Conservation (phyloP, 2,797 vertebrate genomes). For the Spea hammondii region DNA sequence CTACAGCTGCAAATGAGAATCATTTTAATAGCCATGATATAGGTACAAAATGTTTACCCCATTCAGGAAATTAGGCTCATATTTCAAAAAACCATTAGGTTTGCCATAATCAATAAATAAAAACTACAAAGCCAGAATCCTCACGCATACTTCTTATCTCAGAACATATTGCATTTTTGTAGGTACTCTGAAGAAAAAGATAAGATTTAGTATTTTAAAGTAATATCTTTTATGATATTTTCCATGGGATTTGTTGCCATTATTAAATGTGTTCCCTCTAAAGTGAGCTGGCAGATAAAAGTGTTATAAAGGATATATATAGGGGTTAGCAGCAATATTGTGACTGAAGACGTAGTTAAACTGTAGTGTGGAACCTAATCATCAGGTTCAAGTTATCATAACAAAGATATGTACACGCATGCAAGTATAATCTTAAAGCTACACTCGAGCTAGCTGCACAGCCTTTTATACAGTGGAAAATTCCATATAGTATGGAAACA, state of each 20-base stretch:
- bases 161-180: constrained; percentile 35
- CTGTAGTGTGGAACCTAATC: constrained; percentile 10
- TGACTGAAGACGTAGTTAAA: constrained; percentile 6
- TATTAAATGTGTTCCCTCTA: constrained; percentile 43
- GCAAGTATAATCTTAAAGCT: not conserved
- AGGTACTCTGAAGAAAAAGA: constrained; percentile 16
- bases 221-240: constrained; percentile 43
- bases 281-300: constrained; percentile 33
- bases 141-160: constrained; percentile 1
- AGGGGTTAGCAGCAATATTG: constrained; percentile 17
- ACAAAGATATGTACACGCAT: not conserved
- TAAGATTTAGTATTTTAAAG: constrained; percentile 38
- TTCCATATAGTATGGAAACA: not conserved
- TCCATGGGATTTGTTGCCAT: constrained; percentile 38
- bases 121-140: constrained; percentile 3
- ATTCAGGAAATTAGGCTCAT: not conserved
- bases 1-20: too few species aligned
- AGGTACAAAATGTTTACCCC: not conserved
- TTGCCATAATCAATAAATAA: not conserved
- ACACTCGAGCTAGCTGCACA: not conserved
- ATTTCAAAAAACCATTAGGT: not conserved
- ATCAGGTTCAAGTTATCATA: not conserved
- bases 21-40: too few species aligned
- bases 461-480: not conserved
- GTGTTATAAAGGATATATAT: constrained; percentile 31